These are phyloP conservation scores for Habropoda laboriosa DNA, from an alignment of 1,140 invertebrate genomes.

Conservation along the genomic window DNA sequence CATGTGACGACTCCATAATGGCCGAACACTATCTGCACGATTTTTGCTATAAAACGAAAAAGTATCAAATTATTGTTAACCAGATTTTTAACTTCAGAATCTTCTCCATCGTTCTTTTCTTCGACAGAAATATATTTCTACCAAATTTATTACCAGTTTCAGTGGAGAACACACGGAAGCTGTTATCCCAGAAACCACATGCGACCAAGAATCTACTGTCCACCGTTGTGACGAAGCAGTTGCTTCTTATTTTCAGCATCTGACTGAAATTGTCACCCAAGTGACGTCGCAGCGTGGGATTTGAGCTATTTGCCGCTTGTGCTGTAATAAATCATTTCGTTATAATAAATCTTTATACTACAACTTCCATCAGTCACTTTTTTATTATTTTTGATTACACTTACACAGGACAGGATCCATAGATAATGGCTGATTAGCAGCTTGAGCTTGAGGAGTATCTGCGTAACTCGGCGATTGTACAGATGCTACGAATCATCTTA, in stretches of 20 bases:
- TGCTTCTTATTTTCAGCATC: conserved; percentile 94
- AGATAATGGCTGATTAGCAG: conserved; percentile 93
- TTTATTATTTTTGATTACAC: conserved; percentile 62
- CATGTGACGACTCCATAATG: conserved; percentile 99
- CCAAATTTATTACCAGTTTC: conserved; percentile 89
- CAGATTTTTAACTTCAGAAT: background rate
- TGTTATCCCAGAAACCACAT: conserved; percentile 99
- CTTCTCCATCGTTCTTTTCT: too few species aligned
- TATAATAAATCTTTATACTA: background rate
- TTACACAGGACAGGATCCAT: conserved; percentile 97
- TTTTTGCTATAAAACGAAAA: conserved; percentile 89
- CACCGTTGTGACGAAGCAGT: conserved; percentile 98
- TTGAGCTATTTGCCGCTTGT: conserved; percentile 86
- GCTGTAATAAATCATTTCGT: conserved; percentile 79
- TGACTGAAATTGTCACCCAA: conserved; percentile 98
- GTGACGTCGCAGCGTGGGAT: conserved; percentile 88
- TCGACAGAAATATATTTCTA: background rate
- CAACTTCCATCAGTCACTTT: background rate
- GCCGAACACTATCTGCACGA: conserved; percentile 98
- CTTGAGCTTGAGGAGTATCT: conserved; percentile 87
- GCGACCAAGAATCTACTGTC: conserved; percentile 98
- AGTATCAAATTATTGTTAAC: too few species aligned
- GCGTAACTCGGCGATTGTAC: conserved; percentile 92
- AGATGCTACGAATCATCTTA: conserved; percentile 82
- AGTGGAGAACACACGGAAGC: conserved; percentile 98